Percentiles rank a stretch among this genome's conserved stretches.
These are phyloP conservation scores for Heterotis niloticus DNA, from an alignment of 2,113 vertebrate species.

Conservation along the genomic window DNA sequence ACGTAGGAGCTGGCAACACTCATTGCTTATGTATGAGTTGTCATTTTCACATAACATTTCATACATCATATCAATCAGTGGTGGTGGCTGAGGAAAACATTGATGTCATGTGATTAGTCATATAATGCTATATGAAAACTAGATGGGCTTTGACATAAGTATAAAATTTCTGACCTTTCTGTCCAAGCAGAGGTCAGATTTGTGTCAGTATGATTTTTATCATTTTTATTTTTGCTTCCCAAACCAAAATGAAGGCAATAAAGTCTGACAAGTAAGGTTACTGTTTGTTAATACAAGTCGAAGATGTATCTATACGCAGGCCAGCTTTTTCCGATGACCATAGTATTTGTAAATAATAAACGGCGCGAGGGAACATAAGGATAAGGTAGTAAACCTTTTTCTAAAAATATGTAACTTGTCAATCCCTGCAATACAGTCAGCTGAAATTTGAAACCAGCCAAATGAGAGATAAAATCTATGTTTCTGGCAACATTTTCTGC, in stretches of 20 bases:
- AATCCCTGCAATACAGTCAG: background rate
- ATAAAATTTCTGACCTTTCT: background rate
- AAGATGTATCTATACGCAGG: constrained; percentile 18
- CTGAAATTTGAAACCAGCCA: background rate
- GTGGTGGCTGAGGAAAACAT: constrained; percentile 5
- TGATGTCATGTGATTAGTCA: constrained; percentile 2
- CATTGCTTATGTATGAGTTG: constrained; percentile 48
- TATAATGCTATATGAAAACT: constrained; percentile 16
- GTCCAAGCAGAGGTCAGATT: constrained; percentile 5
- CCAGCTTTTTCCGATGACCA: constrained; percentile 20
- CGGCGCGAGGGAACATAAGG: background rate
- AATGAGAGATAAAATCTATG: constrained; percentile 2
- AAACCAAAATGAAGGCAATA: constrained; percentile 42
- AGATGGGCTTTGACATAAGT: constrained; percentile 9
- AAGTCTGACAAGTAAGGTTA: constrained; percentile 21
- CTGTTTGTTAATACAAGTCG: constrained; percentile 23
- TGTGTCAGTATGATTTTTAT: constrained; percentile 7
- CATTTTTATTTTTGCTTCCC: constrained; percentile 12
- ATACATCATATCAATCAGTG: constrained; percentile 36
- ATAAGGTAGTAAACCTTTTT: background rate
- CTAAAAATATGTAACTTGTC: background rate
- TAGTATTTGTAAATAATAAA: constrained; percentile 17
- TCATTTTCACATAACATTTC: constrained; percentile 44
- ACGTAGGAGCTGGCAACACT: constrained; percentile 34
- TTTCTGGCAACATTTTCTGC: background rate